phyloP scores from a whole-genome alignment of 2,888 invertebrate genomes.

The Drosophila anceps region DNA sequence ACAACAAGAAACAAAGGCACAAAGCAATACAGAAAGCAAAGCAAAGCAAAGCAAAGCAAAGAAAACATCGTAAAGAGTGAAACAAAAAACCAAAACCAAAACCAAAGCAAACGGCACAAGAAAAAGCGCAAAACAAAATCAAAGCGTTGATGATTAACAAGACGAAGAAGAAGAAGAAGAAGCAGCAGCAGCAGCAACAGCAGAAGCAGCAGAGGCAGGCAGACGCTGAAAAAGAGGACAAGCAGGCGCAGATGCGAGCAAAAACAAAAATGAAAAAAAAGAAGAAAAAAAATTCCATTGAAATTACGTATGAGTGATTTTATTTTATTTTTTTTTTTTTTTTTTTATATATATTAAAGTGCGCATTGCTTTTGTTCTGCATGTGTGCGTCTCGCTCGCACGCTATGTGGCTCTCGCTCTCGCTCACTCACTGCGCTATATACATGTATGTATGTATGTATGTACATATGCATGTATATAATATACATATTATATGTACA shows the following conservation, averaged over 20 bases:
- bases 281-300: slow-evolving; percentile 54
- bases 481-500: not conserved
- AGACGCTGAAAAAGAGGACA: slow-evolving; percentile 1
- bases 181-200: not conserved
- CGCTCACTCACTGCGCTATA: not conserved
- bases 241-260: slow-evolving; percentile 21
- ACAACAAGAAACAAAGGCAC: not conserved
- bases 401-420: not conserved
- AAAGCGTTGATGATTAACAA: slow-evolving; percentile 15
- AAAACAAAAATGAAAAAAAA: slow-evolving; percentile 35
- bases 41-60: slow-evolving; percentile 3
- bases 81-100: slow-evolving; percentile 17
- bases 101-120: slow-evolving; percentile 8
- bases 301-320: slow-evolving; percentile 69
- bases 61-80: not conserved
- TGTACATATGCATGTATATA: not conserved
- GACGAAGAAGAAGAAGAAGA: slow-evolving; percentile 22
- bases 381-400: not conserved
- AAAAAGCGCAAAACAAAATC: slow-evolving; percentile 15
- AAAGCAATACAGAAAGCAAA: slow-evolving; percentile 2
- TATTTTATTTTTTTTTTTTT: no score
- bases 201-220: slow-evolving; percentile 10
- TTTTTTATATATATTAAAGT: no score
- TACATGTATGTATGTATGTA: not conserved
- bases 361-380: slow-evolving; percentile 47